Conservation (phyloP, 2,797 vertebrate species). For the Remorina albescens region DNA sequence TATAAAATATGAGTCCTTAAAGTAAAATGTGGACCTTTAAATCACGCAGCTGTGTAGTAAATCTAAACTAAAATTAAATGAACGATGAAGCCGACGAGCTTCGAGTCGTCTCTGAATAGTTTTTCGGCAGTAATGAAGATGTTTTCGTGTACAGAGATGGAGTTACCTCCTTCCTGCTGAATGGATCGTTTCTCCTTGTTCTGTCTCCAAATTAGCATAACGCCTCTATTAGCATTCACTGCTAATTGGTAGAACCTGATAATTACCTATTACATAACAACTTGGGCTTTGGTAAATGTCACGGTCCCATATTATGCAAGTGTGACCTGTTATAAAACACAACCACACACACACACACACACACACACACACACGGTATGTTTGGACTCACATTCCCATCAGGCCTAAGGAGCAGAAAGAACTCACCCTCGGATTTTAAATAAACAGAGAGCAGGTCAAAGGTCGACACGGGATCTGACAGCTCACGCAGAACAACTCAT, state of each 20-base stretch:
- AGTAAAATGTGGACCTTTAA: too few species aligned
- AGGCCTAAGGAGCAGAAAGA: neutral
- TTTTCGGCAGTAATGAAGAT: neutral
- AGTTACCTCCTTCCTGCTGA: neutral
- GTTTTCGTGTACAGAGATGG: neutral
- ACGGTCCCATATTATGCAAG: conserved; percentile 22
- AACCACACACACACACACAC: neutral
- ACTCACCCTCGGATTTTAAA: neutral
- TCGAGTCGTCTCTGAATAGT: neutral
- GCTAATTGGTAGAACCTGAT: neutral
- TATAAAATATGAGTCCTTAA: too few species aligned
- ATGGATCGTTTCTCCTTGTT: neutral
- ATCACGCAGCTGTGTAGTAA: too few species aligned
- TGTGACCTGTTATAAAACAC: conserved; percentile 50
- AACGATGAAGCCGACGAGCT: too few species aligned
- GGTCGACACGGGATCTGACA: neutral
- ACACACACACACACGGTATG: neutral
- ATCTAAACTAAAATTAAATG: too few species aligned
- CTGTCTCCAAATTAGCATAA: neutral
- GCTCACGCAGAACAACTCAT: neutral
- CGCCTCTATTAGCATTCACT: conserved; percentile 4
- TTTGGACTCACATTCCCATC: conserved; percentile 23
- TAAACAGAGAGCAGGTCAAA: conserved; percentile 3
- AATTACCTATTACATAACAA: conserved; percentile 37
- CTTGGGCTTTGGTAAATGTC: conserved; percentile 40